Conservation (phyloP, 2,113 vertebrate species). For the Pelecanus crispus region DNA sequence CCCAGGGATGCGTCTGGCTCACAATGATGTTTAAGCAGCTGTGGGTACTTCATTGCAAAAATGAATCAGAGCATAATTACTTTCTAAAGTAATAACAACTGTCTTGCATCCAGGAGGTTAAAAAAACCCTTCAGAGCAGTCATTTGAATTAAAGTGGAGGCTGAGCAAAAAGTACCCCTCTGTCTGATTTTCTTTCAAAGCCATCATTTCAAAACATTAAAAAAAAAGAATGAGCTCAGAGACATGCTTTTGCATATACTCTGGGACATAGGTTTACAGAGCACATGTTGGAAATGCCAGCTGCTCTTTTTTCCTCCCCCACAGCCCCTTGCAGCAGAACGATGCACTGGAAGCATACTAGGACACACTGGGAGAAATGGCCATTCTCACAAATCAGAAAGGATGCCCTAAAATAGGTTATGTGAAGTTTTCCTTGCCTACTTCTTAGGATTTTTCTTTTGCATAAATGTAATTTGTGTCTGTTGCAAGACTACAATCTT, state of each 20-base stretch:
- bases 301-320: not conserved
- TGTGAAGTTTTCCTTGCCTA: not conserved
- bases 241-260: not conserved
- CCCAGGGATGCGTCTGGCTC: not conserved
- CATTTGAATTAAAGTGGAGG: not conserved
- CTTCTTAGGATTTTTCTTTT: not conserved
- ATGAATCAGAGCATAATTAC: not conserved
- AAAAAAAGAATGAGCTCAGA: not conserved
- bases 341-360: not conserved
- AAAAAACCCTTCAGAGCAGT: not conserved
- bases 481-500: not conserved
- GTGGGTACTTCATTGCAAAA: not conserved
- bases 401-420: not conserved
- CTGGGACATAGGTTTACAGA: rapidly evolving
- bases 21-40: not conserved
- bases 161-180: not conserved
- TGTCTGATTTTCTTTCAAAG: not conserved
- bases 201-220: not conserved
- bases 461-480: not conserved
- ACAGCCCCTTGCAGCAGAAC: not conserved
- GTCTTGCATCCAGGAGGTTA: not conserved
- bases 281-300: not conserved
- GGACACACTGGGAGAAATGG: not conserved
- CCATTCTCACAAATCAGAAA: not conserved
- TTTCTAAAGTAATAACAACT: not conserved